Conservation (phyloP, 2,113 vertebrate genomes). For the Rhizomys pruinosus region DNA sequence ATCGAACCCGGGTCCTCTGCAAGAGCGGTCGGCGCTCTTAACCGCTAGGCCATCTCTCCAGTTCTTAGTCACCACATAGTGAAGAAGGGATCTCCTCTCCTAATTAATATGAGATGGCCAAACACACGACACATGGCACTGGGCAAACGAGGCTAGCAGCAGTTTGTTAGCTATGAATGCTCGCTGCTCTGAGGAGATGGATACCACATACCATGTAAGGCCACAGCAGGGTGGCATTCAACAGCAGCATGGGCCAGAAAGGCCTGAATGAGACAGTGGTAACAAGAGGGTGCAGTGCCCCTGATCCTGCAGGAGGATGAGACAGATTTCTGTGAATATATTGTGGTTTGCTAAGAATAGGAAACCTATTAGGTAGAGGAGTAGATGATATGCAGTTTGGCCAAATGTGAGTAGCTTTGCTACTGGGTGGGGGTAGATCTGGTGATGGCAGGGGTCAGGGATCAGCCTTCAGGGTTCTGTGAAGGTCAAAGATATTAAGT, state of each 20-base stretch:
- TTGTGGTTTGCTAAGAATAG: neutral
- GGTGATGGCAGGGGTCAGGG: neutral
- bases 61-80: neutral
- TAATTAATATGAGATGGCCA: neutral
- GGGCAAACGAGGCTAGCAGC: no score
- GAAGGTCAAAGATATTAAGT: neutral
- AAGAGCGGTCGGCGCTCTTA: no score
- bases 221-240: neutral
- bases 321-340: neutral
- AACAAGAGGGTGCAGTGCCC: neutral
- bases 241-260: neutral
- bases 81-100: neutral
- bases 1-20: no score
- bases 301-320: neutral
- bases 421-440: no score
- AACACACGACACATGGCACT: neutral
- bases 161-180: neutral
- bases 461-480: neutral
- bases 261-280: neutral
- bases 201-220: fast-evolving
- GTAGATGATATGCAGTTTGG: neutral
- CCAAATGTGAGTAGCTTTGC: neutral
- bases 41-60: no score
- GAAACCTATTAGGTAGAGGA: neutral
- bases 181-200: neutral